Base-by-base conservation (phyloP, 1,140 invertebrate species). In the Plectrocnemia conspersa region DNA sequence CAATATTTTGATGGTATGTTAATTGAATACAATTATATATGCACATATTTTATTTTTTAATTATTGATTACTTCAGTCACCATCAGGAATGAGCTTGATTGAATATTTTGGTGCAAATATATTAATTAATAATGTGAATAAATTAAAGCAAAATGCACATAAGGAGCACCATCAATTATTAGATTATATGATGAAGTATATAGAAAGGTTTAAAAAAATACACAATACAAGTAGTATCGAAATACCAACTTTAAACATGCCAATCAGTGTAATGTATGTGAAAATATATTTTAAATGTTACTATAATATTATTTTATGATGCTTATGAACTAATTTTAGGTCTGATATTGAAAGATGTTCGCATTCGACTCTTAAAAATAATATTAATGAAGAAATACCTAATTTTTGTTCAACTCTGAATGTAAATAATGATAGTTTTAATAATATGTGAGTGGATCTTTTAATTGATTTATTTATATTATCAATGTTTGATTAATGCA, bases 1-100 rank as follows among this genome's bases (percentile, higher is more conserved):
- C 9, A 53, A 41, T 27, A 38, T 77, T 23, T 50, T 69, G 18
- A 68, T 74, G 66, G 74, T 76, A 66, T 58, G 40, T 44, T 35
- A 24, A 25, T 22, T 24, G 9, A 15, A 24, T 38, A 21, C 23
- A 15, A 22, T 41, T 23, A 16, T 47, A 4, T n/a, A 1, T 9
- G n/a, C 35, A 24, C 18, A 13, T 13, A 27, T 22, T 56, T 47
- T 10, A n/a, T 44, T 2, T 24, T 2, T 15, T 13, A 29, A 5
- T 3, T 41, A 19, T 7, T 16, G 16, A 4, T 50, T 35, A 36
- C 54, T 54, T 50, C 46, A 60, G 58, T 52, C 46, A 13, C 21
- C 48, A 5, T 42, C 4, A 23, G 53, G 56, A 10, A 35, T 42
- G 25, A 15, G 23, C 1, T 32, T 56, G 23, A 52, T 59, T 6